Evolutionary conservation across 2,888 invertebrate species (phyloP), one percentile per base, ranked within the genome.

Genomic region (Phortica magna): DNA sequence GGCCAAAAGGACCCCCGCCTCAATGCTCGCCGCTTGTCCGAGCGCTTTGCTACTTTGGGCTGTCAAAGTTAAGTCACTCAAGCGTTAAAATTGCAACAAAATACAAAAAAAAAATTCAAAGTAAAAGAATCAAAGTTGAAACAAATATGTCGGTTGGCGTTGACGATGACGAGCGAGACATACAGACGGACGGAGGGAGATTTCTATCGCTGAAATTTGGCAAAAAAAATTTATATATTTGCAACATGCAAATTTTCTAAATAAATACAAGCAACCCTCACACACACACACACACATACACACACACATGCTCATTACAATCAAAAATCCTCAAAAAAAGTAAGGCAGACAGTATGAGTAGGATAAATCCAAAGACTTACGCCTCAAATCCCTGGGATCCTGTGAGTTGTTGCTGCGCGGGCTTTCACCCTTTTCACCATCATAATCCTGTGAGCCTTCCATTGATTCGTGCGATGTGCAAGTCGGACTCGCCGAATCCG

Each of bases 401-500:
- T 87, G 85, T 82, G 92, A 91, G 83, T 92, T 89, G 88, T 92
- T 92, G 87, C 92, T 92, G 84, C 92, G 89, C 83, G 92, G 92
- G 89, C 92, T 92, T 90, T 92, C 91, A 90, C 91, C 92, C 85
- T 92, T 92, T 85, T 94, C 94, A 82, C 93, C 93, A 88, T 94
- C 94, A 84, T 92, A 92, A 89, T 94, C 94, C 79, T 93, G 93
- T 85, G 93, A 93, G 79, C 93, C 93, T 87, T 94, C 94, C 87
- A 93, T 90, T 82, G 93, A 94, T 88, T 94, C 94, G 83, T 94
- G 92, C 65, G 94, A 94, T 79, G 93, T 93, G 89, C 94, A 94
- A 55, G 94, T 94, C 76, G 94, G 94, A 80, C 94, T 94, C 88
- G 94, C 93, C 76, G 94, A 94, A 86, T 94, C 94, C 77, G 93